Evolutionary conservation across 2,888 invertebrate genomes (phyloP).

Genomic region (Mimumesa dahlbomi): DNA sequence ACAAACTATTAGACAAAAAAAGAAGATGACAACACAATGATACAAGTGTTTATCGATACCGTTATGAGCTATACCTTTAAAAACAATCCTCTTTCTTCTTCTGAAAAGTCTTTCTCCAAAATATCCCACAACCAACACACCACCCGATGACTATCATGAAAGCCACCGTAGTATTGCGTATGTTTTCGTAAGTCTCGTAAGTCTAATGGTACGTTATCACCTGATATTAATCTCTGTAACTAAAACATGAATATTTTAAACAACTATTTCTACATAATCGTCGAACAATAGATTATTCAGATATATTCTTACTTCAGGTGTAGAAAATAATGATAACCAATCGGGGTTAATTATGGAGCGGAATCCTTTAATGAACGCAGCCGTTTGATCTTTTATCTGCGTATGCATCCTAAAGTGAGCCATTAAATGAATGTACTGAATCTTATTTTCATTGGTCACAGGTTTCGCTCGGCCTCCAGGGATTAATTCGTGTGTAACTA

Average conservation of each 20-base stretch:
- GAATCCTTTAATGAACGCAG: conserved; percentile 98
- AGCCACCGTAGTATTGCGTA: conserved; percentile 99
- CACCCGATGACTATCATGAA: conserved; percentile 98
- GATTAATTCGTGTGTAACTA: conserved; percentile 96
- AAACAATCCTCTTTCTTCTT: conserved; percentile 95
- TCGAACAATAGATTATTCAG: neutral
- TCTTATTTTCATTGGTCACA: conserved; percentile 98
- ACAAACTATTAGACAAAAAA: conserved; percentile 89
- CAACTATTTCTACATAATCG: neutral
- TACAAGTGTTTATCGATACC: neutral
- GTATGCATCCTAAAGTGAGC: conserved; percentile 99
- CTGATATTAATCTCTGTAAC: conserved; percentile 96
- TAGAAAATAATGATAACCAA: conserved; percentile 96
- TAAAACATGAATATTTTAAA: conserved; percentile 72
- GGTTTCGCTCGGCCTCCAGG: conserved; percentile 96
- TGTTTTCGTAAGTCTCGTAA: conserved; percentile 92
- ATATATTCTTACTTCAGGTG: conserved; percentile 85
- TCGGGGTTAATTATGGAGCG: conserved; percentile 96
- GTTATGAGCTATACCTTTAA: conserved; percentile 86
- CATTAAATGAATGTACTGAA: conserved; percentile 98
- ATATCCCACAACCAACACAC: conserved; percentile 99
- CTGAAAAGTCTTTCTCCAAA: conserved; percentile 95
- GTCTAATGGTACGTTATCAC: conserved; percentile 96
- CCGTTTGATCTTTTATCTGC: conserved; percentile 98
- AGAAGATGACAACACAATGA: neutral